phyloP scores from a whole-genome alignment of 1,140 invertebrate genomes.

The Drosophila punjabiensis region DNA sequence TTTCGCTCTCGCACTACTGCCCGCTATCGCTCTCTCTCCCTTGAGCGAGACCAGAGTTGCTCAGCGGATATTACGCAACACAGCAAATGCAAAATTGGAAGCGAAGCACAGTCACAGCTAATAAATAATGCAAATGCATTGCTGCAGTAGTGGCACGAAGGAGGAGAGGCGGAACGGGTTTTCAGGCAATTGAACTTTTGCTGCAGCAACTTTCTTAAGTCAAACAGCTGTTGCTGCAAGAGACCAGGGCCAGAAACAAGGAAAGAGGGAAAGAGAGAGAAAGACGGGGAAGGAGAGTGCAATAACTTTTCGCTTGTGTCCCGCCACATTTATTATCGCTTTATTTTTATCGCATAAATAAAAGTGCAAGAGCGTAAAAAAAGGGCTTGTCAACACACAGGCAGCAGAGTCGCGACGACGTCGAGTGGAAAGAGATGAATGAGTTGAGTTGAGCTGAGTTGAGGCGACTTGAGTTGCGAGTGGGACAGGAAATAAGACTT shows the following conservation, averaged over 20 bases:
- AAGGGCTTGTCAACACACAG: slow-evolving; percentile 70
- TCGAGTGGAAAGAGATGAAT: slow-evolving; percentile 34
- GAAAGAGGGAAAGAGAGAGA: not conserved
- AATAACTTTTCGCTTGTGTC: slow-evolving; percentile 73
- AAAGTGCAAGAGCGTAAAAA: slow-evolving; percentile 67
- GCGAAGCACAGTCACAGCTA: slow-evolving; percentile 67
- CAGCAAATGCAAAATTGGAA: slow-evolving; percentile 69
- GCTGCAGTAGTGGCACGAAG: slow-evolving; percentile 21
- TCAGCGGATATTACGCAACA: slow-evolving; percentile 76
- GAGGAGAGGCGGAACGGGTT: slow-evolving; percentile 19
- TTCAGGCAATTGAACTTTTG: slow-evolving; percentile 75
- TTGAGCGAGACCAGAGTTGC: slow-evolving; percentile 10
- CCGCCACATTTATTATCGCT: slow-evolving; percentile 78
- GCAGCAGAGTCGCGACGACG: slow-evolving; percentile 16
- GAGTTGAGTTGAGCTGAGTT: slow-evolving; percentile 13
- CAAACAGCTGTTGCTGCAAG: slow-evolving; percentile 72
- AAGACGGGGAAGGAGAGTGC: slow-evolving; percentile 45
- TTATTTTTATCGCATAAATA: slow-evolving; percentile 83
- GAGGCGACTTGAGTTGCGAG: slow-evolving; percentile 16
- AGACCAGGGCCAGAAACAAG: slow-evolving; percentile 15
- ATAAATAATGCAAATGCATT: slow-evolving; percentile 80
- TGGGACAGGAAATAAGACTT: slow-evolving; percentile 15
- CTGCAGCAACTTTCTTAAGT: slow-evolving; percentile 71
- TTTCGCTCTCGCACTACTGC: slow-evolving; percentile 6
- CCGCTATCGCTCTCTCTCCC: slow-evolving; percentile 8